Conservation (phyloP, 35 echinoderm and acorn worm species). For the Hemicentrotus pulcherrimus region DNA sequence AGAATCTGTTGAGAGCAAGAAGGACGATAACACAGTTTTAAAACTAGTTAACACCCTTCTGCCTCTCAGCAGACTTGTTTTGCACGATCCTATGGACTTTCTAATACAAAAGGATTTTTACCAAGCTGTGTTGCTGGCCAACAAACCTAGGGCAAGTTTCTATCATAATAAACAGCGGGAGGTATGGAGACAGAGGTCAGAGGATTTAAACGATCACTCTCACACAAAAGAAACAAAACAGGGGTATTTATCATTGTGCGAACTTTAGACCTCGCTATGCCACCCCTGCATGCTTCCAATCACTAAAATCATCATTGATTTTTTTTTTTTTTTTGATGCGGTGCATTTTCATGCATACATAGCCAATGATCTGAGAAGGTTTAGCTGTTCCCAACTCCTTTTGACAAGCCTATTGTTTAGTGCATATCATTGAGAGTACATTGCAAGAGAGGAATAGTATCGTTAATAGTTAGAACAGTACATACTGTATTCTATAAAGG, state of each 20-base stretch:
- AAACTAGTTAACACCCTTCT: too few relatives aligned
- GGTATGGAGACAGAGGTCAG: not conserved
- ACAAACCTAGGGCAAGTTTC: not conserved
- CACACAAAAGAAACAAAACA: not conserved
- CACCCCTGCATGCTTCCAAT: not conserved
- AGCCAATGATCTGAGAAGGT: constrained; percentile 31
- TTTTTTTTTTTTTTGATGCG: not conserved
- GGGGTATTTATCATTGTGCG: not conserved
- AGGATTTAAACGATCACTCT: not conserved
- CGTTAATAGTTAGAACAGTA: not conserved
- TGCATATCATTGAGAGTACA: not conserved
- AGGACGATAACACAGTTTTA: too few relatives aligned
- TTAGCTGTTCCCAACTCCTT: not conserved
- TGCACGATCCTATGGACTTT: too few relatives aligned
- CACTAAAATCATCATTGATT: not conserved
- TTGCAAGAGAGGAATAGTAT: not conserved
- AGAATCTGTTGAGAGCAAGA: too few relatives aligned
- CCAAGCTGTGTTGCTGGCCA: not conserved
- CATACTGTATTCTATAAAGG: not conserved
- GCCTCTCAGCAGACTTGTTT: too few relatives aligned
- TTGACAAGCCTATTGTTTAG: not conserved
- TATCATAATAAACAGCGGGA: not conserved
- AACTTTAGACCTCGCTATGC: not conserved
- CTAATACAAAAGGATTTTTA: too few relatives aligned
- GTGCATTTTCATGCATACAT: not conserved